Conservation (phyloP, 2,113 vertebrate species). For the Microcebus tavaratra region DNA sequence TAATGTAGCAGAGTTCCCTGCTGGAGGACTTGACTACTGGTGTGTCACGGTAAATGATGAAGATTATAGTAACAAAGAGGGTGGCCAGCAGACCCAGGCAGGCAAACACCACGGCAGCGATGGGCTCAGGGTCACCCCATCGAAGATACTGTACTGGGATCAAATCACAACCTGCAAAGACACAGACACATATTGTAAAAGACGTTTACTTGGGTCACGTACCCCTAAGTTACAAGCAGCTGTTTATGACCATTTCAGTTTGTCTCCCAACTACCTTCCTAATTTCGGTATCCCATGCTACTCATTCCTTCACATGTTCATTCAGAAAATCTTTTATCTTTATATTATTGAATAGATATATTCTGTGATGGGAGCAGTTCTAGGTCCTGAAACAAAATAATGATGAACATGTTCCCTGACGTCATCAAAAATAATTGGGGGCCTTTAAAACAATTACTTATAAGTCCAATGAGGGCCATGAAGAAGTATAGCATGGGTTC, state of each 20-base stretch:
- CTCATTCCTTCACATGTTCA: neutral
- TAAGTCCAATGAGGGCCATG: neutral
- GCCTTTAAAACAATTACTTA: neutral
- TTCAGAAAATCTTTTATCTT: neutral
- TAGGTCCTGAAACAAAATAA: slow-evolving; percentile 10
- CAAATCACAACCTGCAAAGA: slow-evolving; percentile 91
- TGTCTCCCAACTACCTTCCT: neutral
- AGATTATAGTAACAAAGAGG: slow-evolving; percentile 94
- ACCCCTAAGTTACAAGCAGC: neutral
- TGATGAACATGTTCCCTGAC: neutral
- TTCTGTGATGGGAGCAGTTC: neutral
- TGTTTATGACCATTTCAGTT: neutral
- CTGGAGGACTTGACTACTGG: slow-evolving; percentile 99
- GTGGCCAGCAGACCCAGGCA: slow-evolving; percentile 96
- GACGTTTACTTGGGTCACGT: neutral
- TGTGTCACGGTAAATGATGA: slow-evolving; percentile 96
- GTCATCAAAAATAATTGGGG: neutral
- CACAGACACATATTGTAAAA: slow-evolving; percentile 46
- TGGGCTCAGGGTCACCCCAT: slow-evolving; percentile 98
- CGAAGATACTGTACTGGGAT: slow-evolving; percentile 96
- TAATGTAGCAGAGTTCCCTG: slow-evolving; percentile 98
- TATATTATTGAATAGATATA: neutral
- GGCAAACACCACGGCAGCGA: slow-evolving; percentile 97
- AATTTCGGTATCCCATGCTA: neutral
- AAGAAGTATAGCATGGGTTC: neutral